Evolutionary conservation across 2,797 vertebrate genomes (phyloP), one percentile per base, ranked within the genome.

Genomic region (Balearica regulorum): DNA sequence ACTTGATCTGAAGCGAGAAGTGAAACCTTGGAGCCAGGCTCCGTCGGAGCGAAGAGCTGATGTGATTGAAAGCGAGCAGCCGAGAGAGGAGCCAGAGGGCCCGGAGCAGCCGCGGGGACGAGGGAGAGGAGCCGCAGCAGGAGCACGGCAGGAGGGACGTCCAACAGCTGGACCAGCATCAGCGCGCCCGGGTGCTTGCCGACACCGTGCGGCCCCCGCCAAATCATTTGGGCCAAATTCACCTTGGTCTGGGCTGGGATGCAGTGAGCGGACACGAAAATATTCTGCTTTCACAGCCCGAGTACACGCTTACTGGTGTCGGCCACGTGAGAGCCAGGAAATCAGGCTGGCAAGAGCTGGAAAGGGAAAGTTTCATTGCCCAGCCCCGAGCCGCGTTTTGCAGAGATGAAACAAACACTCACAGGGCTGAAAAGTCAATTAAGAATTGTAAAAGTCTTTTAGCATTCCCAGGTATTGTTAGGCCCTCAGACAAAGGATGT

Each of bases 1-100:
- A 78, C 46, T 80, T 51, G 92, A 83, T 80, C 14, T 24, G 83
- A 86, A 88, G 89, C 39, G 89, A 94, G 94, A 91, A 91, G 72
- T 5, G 72, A 94, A 93, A 94, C 87, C 94, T 83, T 86, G 94
- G 87, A 90, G 93, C 80, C 85, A 90, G 83, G 92, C 83, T 93
- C 79, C 0, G 3, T 70, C 7, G 1, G 61, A 70, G 49, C 1
- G 1, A 15, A 24, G 73, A 65, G 51, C 90, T 93, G 91, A 95
- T 49, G 70, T 25, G 87, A 94, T 37, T 19, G 39, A 78, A 88
- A 87, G 72, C 0, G 21, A 96, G 92, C 60, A 51, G 92, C 71
- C 17, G 11, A 61, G 88, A 83, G 73, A 87, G 41, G 87, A 94
- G 92, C 57, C 93, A 53, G 87, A 83, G 69, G 62, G 81, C 62